Evolutionary conservation across 2,113 vertebrate species (phyloP).

Genomic region (Pollachius pollachius): DNA sequence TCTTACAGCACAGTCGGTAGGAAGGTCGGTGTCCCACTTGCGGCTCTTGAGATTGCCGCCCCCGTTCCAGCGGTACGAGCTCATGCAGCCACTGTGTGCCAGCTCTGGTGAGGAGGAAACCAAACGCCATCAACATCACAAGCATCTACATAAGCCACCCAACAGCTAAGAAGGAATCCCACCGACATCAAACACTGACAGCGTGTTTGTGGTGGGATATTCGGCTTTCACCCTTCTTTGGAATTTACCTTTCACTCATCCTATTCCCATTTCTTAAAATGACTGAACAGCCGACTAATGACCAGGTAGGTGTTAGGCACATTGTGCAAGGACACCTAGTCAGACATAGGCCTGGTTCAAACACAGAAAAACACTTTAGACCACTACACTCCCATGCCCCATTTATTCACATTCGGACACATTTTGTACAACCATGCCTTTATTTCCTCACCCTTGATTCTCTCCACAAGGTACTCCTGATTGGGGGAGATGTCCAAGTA

Average conservation of each 20-base stretch:
- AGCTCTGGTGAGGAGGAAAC: constrained; percentile 74
- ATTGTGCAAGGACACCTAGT: background rate
- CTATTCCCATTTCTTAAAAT: too few species aligned
- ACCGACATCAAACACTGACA: background rate
- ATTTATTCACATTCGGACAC: background rate
- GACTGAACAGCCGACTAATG: too few species aligned
- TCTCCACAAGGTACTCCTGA: constrained; percentile 93
- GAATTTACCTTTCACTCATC: too few species aligned
- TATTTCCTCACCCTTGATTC: constrained; percentile 81
- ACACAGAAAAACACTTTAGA: too few species aligned
- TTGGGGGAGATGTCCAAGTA: constrained; percentile 92
- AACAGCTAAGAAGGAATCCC: background rate
- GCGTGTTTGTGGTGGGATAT: too few species aligned
- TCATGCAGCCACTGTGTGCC: constrained; percentile 96
- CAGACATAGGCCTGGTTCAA: background rate
- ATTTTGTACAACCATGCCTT: background rate
- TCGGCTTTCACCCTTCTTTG: too few species aligned
- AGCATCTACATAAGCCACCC: background rate
- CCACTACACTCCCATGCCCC: too few species aligned
- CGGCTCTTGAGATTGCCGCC: constrained; percentile 90
- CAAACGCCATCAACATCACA: background rate
- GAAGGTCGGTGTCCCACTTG: constrained; percentile 94
- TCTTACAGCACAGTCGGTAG: constrained; percentile 90
- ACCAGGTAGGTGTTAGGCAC: too few species aligned
- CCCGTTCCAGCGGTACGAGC: constrained; percentile 91